A percentile compares a stretch with the other conserved stretches of the same genome.
These are phyloP conservation scores for Aleiodes sp. DNA, from an alignment of 1,140 invertebrate species.

Conservation along the genomic window DNA sequence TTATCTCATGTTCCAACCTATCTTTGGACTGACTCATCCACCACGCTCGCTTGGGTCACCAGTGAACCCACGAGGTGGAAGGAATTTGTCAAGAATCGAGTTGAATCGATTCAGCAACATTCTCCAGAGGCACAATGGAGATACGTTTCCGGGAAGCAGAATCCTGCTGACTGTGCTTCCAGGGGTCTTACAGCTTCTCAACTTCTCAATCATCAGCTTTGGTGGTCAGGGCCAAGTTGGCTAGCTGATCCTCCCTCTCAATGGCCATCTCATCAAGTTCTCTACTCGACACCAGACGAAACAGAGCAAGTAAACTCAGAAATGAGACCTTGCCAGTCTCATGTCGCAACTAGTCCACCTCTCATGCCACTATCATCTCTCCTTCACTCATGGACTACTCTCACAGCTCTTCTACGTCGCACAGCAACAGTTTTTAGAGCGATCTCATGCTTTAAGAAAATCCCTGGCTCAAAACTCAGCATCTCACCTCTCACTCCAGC, in stretches of 20 bases:
- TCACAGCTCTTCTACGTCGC: not conserved
- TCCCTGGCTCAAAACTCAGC: not conserved
- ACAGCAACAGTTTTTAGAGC: not conserved
- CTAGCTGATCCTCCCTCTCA: not conserved
- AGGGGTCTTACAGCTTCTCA: conserved; percentile 37
- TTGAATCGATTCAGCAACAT: conserved; percentile 26
- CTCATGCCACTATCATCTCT: too few relatives aligned
- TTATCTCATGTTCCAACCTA: conserved; percentile 33
- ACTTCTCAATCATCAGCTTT: not conserved
- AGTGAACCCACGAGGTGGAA: conserved; percentile 17
- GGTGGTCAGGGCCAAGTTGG: conserved; percentile 48
- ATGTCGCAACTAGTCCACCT: too few relatives aligned
- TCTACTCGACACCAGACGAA: not conserved
- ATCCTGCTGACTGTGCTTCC: conserved; percentile 54
- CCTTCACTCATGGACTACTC: not conserved
- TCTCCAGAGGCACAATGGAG: conserved; percentile 10
- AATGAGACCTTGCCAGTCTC: too few relatives aligned
- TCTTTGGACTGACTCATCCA: conserved; percentile 42
- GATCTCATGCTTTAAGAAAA: not conserved
- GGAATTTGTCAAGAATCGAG: conserved; percentile 33
- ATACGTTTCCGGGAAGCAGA: conserved; percentile 38
- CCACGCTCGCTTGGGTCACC: conserved; percentile 32
- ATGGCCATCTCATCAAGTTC: not conserved
- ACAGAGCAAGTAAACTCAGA: not conserved
- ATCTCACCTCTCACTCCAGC: not conserved